phyloP scores from a whole-genome alignment of 1,140 invertebrate genomes.

The Tribolium castaneum region DNA sequence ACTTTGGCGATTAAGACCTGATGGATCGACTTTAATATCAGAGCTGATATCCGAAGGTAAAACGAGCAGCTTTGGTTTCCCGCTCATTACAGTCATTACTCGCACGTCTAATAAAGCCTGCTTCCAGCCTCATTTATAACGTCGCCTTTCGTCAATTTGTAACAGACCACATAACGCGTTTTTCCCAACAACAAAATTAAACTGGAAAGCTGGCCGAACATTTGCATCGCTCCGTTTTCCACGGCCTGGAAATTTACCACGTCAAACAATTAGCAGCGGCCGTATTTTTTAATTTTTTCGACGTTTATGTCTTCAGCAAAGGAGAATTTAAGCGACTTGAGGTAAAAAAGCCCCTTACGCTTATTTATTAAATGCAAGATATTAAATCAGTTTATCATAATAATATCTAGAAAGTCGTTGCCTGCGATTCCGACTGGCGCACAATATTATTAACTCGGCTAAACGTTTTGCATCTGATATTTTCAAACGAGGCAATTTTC shows the following conservation, averaged over 20 bases:
- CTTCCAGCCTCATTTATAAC: slow-evolving; percentile 24
- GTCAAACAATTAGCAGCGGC: slow-evolving; percentile 25
- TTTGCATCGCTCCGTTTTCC: neutral
- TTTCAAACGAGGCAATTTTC: neutral
- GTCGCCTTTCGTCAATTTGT: slow-evolving; percentile 15
- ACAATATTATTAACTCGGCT: slow-evolving; percentile 47
- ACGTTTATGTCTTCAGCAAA: slow-evolving; percentile 23
- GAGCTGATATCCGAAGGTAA: slow-evolving; percentile 40
- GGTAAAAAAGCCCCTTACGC: slow-evolving; percentile 32
- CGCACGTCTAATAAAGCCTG: slow-evolving; percentile 41
- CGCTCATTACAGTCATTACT: slow-evolving; percentile 49
- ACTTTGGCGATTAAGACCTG: slow-evolving; percentile 42
- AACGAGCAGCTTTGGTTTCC: slow-evolving; percentile 46
- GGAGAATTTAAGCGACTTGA: slow-evolving; percentile 11
- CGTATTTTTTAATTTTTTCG: slow-evolving; percentile 23
- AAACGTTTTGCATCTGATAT: slow-evolving; percentile 43
- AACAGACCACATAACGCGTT: neutral
- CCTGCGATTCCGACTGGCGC: slow-evolving; percentile 27
- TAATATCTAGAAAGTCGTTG: slow-evolving; percentile 49
- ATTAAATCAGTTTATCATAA: slow-evolving; percentile 54
- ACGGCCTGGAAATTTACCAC: neutral
- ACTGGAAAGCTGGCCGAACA: neutral
- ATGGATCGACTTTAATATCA: slow-evolving; percentile 48
- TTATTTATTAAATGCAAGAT: slow-evolving; percentile 52
- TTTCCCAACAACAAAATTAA: slow-evolving; percentile 2